Evolutionary conservation across 2,113 vertebrate genomes (phyloP).

Genomic region (Oenanthe oenanthe): DNA sequence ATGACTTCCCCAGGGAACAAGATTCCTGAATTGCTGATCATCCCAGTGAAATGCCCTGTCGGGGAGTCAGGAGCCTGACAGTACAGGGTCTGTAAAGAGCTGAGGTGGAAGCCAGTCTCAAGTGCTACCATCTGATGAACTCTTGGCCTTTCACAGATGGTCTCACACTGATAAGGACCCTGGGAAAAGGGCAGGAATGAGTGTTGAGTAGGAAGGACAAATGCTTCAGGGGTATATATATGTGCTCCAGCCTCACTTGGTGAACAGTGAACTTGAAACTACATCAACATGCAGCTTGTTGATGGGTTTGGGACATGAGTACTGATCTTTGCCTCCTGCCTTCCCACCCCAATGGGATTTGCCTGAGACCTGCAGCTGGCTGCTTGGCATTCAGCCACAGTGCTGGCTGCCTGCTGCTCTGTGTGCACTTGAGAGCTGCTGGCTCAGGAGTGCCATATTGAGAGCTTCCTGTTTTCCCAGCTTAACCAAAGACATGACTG

Average conservation of each 20-base stretch:
- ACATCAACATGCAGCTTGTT: not conserved
- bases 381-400: not conserved
- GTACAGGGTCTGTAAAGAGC: not conserved
- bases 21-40: not conserved
- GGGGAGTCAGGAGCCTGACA: not conserved
- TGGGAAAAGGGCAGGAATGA: not conserved
- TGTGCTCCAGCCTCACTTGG: not conserved
- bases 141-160: rapidly evolving
- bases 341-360: not conserved
- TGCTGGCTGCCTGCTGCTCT: not conserved
- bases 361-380: not conserved
- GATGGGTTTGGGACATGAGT: not conserved
- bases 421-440: not conserved
- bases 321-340: not conserved
- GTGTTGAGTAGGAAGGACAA: not conserved
- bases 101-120: not conserved
- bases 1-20: rapidly evolving
- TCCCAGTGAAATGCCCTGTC: not conserved
- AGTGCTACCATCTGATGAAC: not conserved
- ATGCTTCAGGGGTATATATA: not conserved
- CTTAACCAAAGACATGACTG: constrained; percentile 87
- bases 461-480: constrained; percentile 47
- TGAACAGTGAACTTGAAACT: not conserved
- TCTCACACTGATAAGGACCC: not conserved
- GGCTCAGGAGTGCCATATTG: not conserved